Conservation (phyloP, 2,888 invertebrate species). For the Rotaria socialis region DNA sequence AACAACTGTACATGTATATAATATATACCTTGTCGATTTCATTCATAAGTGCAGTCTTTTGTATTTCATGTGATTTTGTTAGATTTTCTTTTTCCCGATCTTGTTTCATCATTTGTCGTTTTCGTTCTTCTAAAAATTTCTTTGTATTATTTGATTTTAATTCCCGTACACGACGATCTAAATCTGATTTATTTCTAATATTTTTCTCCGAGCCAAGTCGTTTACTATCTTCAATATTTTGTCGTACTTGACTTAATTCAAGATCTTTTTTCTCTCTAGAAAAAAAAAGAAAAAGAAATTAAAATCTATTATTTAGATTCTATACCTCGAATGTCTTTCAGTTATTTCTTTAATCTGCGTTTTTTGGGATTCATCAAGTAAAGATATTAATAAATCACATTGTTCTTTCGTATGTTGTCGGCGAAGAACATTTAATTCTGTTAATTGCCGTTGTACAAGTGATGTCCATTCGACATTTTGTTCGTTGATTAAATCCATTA, state of each 20-base stretch:
- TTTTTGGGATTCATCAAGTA: slow-evolving; percentile 44
- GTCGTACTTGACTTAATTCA: slow-evolving; percentile 86
- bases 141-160: slow-evolving; percentile 96
- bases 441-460: slow-evolving; percentile 43
- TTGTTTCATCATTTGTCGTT: slow-evolving; percentile 79
- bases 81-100: slow-evolving; percentile 74
- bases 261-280: slow-evolving; percentile 76
- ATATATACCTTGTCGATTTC: slow-evolving; percentile 17
- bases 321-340: slow-evolving; percentile 36
- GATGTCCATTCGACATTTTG: slow-evolving; percentile 44
- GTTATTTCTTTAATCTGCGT: slow-evolving; percentile 43
- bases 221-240: slow-evolving; percentile 91
- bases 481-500: slow-evolving; percentile 43
- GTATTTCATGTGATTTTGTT: background rate
- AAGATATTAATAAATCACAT: slow-evolving; percentile 38
- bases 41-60: background rate
- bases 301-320: background rate
- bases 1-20: too few relatives aligned
- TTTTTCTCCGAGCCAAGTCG: slow-evolving; percentile 92
- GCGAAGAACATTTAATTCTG: slow-evolving; percentile 38
- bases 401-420: slow-evolving; percentile 44
- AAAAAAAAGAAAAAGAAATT: slow-evolving; percentile 63
- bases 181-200: slow-evolving; percentile 88
- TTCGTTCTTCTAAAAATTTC: slow-evolving; percentile 90
- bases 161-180: slow-evolving; percentile 74